Conservation (phyloP, 2,797 vertebrate species). For the Acrocephalus scirpaceus region DNA sequence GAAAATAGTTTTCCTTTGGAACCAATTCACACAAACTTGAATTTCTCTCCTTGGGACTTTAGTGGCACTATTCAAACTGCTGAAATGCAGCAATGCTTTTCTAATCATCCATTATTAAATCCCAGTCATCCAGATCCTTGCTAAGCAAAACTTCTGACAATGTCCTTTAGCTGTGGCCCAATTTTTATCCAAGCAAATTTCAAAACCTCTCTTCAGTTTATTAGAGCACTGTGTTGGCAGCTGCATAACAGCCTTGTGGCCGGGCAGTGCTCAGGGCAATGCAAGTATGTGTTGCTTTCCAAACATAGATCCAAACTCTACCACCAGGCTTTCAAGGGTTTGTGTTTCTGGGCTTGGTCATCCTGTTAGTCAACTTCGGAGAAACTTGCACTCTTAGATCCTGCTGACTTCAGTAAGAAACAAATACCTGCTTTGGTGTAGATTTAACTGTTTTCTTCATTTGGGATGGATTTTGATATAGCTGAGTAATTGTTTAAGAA, state of each 20-base stretch:
- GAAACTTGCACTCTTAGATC: not conserved
- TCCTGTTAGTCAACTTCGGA: not conserved
- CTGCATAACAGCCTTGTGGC: not conserved
- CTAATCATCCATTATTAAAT: not conserved
- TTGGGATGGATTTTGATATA: not conserved
- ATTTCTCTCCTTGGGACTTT: not conserved
- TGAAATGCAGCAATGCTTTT: not conserved
- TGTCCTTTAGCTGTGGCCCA: not conserved
- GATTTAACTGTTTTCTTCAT: not conserved
- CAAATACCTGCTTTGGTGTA: not conserved
- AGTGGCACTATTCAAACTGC: not conserved
- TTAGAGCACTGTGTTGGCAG: not conserved
- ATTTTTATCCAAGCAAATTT: not conserved
- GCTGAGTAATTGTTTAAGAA: not conserved
- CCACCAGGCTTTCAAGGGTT: not conserved
- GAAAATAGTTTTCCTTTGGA: not conserved
- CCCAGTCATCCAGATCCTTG: not conserved
- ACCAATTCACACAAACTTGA: not conserved
- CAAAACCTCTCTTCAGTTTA: not conserved
- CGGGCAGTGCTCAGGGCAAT: not conserved
- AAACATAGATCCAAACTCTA: not conserved
- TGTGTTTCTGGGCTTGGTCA: accelerated
- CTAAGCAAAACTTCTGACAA: not conserved
- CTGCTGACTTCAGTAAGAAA: not conserved
- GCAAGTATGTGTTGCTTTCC: not conserved